Base-by-base conservation (phyloP, 2,888 invertebrate species). In the Endomychus coccineus region DNA sequence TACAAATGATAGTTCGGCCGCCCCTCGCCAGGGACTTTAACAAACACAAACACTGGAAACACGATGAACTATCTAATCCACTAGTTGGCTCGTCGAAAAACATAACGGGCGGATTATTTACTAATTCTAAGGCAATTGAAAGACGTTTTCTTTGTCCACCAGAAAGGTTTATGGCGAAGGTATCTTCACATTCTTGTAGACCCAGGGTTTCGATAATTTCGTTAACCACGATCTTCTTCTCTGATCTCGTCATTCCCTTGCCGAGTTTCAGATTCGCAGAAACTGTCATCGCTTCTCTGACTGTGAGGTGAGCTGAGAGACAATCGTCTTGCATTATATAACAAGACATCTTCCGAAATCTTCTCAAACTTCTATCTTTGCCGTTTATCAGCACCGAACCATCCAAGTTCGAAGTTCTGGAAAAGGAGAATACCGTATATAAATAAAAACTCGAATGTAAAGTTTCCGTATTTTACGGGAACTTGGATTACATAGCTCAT, bases 251-350 rank as follows among this genome's bases (percentile, higher is more conserved):
- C 67, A 84, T 79, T 55, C 83, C 79, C 60, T 83, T 85, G 16
- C 85, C 86, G 34, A 95, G 72, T 69, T 95, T 95, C 19, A 96
- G 74, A 66, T 92, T 90, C 6, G 94, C 94, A 1, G 95, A 86
- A 2, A 91, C 89, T 64, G 81, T 80, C 88, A 96, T 90, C 16
- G 92, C 85, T 67, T 96, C 96, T 52, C 75, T 77, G 15, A 95
- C 92, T 0, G 89, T 87, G 16, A 96, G 73, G 62, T 92, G 89
- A 1, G 90, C 90, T 33, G 91, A 75, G 2, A 94, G 69, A 45
- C 87, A 83, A 63, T 90, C 90, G 56, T 90, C 89, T 62, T 96
- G 95, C 92, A 95, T 95, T 50, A 96, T 95, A 68, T 95, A 95
- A 60, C 92, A 92, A 9, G 92, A 91, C 67, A 91, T 78, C 64